A percentile compares a stretch with the other conserved stretches of the same genome.
phyloP scores from a whole-genome alignment of 2,888 invertebrate species.

The Boloria euphrosyne region DNA sequence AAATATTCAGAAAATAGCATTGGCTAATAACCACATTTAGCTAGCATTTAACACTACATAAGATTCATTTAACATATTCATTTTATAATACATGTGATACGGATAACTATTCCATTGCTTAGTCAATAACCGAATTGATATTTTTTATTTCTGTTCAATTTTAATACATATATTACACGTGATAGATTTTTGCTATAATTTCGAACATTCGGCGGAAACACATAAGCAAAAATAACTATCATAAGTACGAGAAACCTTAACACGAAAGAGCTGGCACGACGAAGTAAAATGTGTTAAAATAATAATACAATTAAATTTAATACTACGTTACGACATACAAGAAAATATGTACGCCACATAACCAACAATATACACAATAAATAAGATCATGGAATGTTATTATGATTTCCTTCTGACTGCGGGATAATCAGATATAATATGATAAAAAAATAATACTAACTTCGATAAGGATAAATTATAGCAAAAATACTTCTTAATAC shows the following conservation, averaged over 20 bases:
- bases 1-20: conserved; percentile 80
- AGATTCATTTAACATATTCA: conserved; percentile 68
- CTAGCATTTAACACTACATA: conserved; percentile 75
- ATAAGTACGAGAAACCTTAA: conserved; percentile 80
- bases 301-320: conserved; percentile 50
- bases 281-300: conserved; percentile 72
- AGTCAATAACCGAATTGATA: conserved; percentile 44
- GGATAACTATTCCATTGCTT: conserved; percentile 58
- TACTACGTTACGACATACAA: conserved; percentile 68
- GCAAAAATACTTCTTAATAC: conserved; percentile 78
- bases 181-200: conserved; percentile 77
- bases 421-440: conserved; percentile 51
- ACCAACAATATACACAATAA: conserved; percentile 80
- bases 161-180: conserved; percentile 71
- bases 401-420: conserved; percentile 64
- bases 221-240: conserved; percentile 72
- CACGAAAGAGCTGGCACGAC: conserved; percentile 79
- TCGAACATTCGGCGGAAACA: conserved; percentile 71
- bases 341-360: conserved; percentile 76
- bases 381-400: conserved; percentile 81
- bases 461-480: conserved; percentile 74
- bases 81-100: conserved; percentile 73
- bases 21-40: conserved; percentile 79
- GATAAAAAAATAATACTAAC: conserved; percentile 72
- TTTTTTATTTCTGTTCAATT: conserved; percentile 49